Conservation (phyloP, 2,797 vertebrate genomes). For the Amblyopsis hoosieri region DNA sequence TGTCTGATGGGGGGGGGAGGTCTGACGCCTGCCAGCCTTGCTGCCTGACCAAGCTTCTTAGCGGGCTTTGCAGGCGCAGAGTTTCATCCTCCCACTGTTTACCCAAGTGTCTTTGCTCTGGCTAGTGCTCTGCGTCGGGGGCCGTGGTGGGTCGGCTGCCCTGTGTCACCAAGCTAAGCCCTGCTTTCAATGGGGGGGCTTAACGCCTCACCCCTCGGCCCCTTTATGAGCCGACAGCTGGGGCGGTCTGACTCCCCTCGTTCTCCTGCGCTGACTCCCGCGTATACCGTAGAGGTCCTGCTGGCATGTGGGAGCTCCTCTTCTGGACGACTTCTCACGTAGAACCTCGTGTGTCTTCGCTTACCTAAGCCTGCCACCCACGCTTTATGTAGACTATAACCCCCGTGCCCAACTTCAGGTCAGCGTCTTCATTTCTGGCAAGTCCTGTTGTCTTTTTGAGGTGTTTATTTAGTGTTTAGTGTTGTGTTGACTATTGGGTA, state of each 20-base stretch:
- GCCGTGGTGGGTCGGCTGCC: slow-evolving; percentile 68
- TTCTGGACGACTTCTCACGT: too few species aligned
- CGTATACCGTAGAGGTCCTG: too few species aligned
- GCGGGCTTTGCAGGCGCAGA: slow-evolving; percentile 59
- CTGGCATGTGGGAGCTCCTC: too few species aligned
- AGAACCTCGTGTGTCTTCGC: too few species aligned
- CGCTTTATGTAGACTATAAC: too few species aligned
- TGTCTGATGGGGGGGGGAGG: slow-evolving; percentile 37
- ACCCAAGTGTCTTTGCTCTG: slow-evolving; percentile 79
- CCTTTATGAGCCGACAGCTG: slow-evolving; percentile 81
- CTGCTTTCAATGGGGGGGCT: slow-evolving; percentile 80
- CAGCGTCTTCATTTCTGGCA: neutral
- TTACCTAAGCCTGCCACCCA: too few species aligned
- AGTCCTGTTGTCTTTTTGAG: too few species aligned
- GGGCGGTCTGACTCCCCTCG: slow-evolving; percentile 47
- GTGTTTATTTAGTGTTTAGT: too few species aligned
- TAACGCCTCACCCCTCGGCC: slow-evolving; percentile 74
- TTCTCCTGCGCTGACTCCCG: slow-evolving; percentile 12
- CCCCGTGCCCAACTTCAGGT: too few species aligned
- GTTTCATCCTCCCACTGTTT: slow-evolving; percentile 70
- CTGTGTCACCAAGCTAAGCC: slow-evolving; percentile 78
- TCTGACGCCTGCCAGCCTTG: slow-evolving; percentile 38
- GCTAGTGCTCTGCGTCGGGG: slow-evolving; percentile 58
- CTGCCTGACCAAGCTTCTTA: slow-evolving; percentile 21
- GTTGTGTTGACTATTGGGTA: too few species aligned